phyloP scores from a whole-genome alignment of 2,888 invertebrate species.

The Pheosia tremula region DNA sequence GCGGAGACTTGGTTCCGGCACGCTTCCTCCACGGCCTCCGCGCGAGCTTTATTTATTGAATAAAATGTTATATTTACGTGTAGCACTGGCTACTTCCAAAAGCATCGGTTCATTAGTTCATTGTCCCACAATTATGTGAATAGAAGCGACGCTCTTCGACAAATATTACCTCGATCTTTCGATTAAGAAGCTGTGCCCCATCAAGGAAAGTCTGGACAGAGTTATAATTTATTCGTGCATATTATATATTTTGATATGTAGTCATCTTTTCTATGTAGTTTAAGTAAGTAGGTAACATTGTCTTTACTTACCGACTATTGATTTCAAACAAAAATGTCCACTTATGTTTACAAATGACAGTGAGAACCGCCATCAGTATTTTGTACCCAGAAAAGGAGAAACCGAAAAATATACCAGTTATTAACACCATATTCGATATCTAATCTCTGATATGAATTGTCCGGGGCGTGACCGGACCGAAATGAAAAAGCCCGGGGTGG shows the following conservation, averaged over 20 bases:
- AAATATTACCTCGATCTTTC: too few species aligned
- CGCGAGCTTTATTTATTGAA: slow-evolving; percentile 3
- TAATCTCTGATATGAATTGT: slow-evolving; percentile 57
- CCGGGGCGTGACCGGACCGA: slow-evolving; percentile 36
- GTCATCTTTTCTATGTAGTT: too few species aligned
- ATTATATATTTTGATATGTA: too few species aligned
- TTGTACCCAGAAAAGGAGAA: slow-evolving; percentile 23
- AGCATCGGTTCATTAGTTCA: too few species aligned
- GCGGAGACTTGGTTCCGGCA: slow-evolving; percentile 36
- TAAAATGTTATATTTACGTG: slow-evolving; percentile 1
- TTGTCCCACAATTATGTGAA: too few species aligned
- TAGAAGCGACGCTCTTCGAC: too few species aligned
- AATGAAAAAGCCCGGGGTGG: slow-evolving; percentile 48
- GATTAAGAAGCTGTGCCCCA: too few species aligned
- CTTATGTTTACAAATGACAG: neutral
- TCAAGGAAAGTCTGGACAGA: too few species aligned
- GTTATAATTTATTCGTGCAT: too few species aligned
- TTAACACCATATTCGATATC: slow-evolving; percentile 50
- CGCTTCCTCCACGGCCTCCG: slow-evolving; percentile 12
- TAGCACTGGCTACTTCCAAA: too few species aligned
- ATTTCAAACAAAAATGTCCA: slow-evolving; percentile 7
- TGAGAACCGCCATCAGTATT: slow-evolving; percentile 31
- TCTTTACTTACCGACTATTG: neutral
- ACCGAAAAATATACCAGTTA: slow-evolving; percentile 40
- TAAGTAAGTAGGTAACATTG: too few species aligned